Base-by-base conservation (phyloP, 2,797 vertebrate species). In the Benthosema pterotum region DNA sequence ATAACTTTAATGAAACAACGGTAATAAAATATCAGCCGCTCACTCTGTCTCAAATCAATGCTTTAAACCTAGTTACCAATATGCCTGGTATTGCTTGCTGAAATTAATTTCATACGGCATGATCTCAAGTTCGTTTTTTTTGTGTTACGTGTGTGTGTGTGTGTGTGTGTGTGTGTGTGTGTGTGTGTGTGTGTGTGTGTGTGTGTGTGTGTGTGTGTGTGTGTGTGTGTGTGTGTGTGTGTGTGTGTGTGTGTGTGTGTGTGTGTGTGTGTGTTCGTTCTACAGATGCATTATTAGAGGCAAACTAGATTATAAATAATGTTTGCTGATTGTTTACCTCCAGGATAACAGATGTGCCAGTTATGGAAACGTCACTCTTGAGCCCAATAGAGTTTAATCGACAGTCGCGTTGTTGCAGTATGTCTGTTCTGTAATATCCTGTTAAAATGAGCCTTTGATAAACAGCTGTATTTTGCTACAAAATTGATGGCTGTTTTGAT, bases 371-470 rank as follows among this genome's bases (percentile, higher is more conserved):
- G 42, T 63, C 55, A 65, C 69, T 47, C 63, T 65, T 67, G 65
- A 62, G 67, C 49, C 12, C 59, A 62, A 61, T 72, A 69, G 59
- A 68, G 52, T 59, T 65, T 66, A 60, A 73, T 56, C 72, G 45
- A 68, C 55, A 61, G 43, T 15, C 18, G 16, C 53, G 57, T 56
- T 60, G 25, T 9, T 60, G 18, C 47, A 65, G 43, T 50, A 58
- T 53, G 47, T 42, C 47, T 56, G 15, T 65, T 65, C 49, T 61
- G 25, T 43, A n/a, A n/a, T n/a, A 50, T 52, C 15, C 25, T 38
- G 42, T 49, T 57, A 60, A 52, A 22, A 18, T 62, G 18, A 63
- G 18, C 19, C 50, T 42, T 50, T 57, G 19, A 59, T 50, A 60
- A 50, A 55, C 32, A 17, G 53, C 32, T 55, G 15, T 13, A 42